Percentiles rank a stretch among this genome's conserved stretches.
These are phyloP conservation scores for Melanerpes aurifrons DNA, from an alignment of 2,113 vertebrate genomes.

Conservation along the genomic window DNA sequence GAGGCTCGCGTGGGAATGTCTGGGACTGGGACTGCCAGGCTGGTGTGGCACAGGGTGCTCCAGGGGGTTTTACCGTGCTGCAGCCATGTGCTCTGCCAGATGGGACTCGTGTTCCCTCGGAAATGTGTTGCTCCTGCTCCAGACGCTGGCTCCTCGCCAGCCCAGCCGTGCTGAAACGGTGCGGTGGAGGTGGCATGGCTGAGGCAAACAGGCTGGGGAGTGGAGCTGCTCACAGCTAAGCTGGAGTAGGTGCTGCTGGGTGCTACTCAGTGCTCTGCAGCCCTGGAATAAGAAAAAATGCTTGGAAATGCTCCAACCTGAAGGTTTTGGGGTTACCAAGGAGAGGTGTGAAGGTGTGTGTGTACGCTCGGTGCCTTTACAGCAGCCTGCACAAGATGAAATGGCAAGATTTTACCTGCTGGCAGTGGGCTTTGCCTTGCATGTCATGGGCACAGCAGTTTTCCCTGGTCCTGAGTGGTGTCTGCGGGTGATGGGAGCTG, in stretches of 20 bases:
- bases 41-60: not conserved
- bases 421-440: fast-evolving
- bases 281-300: not conserved
- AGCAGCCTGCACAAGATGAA: not conserved
- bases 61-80: not conserved
- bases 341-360: not conserved
- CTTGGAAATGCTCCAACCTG: not conserved
- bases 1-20: not conserved
- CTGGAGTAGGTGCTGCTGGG: not conserved
- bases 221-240: not conserved
- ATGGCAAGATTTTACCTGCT: not conserved
- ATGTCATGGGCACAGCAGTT: not conserved
- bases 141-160: not conserved
- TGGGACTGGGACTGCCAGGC: fast-evolving
- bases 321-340: not conserved
- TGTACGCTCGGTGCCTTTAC: fast-evolving
- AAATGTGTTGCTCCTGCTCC: not conserved
- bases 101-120: not conserved
- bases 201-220: fast-evolving
- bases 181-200: fast-evolving
- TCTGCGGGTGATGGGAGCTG: not conserved
- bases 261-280: not conserved
- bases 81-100: constrained; percentile 30
- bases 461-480: not conserved
- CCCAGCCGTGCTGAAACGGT: fast-evolving